Evolutionary conservation across 2,113 vertebrate species (phyloP), one percentile per base, ranked within the genome.

Genomic region (Mesembrinibis cayennensis): DNA sequence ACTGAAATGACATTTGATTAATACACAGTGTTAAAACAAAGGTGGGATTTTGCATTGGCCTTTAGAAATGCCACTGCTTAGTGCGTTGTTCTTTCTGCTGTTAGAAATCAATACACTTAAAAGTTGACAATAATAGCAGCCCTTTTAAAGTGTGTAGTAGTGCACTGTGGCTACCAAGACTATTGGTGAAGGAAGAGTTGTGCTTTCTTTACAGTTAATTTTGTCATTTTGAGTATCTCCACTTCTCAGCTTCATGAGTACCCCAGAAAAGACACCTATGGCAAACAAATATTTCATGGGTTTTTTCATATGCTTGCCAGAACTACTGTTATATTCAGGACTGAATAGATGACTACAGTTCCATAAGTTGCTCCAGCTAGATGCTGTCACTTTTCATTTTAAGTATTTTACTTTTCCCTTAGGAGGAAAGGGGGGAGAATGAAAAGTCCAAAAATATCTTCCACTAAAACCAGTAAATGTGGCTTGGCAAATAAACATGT

Each of bases 1-100:
- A 52, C 44, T 80, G 40, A 89, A 95, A 89, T 49, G 12, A 34
- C 87, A 32, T 76, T 81, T 91, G 79, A 87, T 89, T 84, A 63
- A 13, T 32, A 63, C 69, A 30, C 34, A 53, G 59, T 69, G 23
- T 65, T 82, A 84, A 94, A 95, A 92, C 55, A 81, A 87, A 91
- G 61, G 30, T 87, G 21, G 7, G 25, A 59, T 92, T 89, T 91
- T 78, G 25, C 65, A 72, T 40, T 40, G 72, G 72, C 56, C 69
- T 94, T 93, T 91, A 79, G 73, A 97, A 93, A 93, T 65, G 70
- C 63, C 65, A 34, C 47, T 76, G 32, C 42, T 82, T 76, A 67
- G 27, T 63, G 34, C 2, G 1, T 66, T 92, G 59, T 27, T 82
- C 69, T 59, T 87, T 92, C 61, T 89, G 30, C 76, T 89, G 44